A percentile compares a stretch with the other conserved stretches of the same genome.
Evolutionary conservation across 1,140 invertebrate genomes (phyloP).

Genomic region (Plectrocnemia conspersa): DNA sequence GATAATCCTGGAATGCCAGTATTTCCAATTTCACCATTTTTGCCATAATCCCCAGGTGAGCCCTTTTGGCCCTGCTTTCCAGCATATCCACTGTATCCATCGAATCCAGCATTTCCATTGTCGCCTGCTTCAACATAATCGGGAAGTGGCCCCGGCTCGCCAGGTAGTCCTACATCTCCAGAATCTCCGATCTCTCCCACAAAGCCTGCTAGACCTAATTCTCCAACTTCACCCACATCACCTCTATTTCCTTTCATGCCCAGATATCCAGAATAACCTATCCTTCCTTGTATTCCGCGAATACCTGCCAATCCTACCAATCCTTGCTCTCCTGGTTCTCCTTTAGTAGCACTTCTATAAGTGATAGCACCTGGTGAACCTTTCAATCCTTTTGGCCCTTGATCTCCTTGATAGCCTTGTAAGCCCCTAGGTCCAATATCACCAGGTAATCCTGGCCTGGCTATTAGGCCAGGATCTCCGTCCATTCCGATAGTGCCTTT

Average conservation of each 20-base stretch:
- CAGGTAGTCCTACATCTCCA: slow-evolving; percentile 57
- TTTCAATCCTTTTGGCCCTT: slow-evolving; percentile 57
- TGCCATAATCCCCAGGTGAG: slow-evolving; percentile 47
- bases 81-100: slow-evolving; percentile 47
- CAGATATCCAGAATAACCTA: slow-evolving; percentile 48
- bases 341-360: slow-evolving; percentile 52
- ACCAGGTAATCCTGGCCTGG: slow-evolving; percentile 48
- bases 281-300: slow-evolving; percentile 49
- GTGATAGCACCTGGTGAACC: slow-evolving; percentile 59
- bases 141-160: slow-evolving; percentile 54
- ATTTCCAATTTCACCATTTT: slow-evolving; percentile 48
- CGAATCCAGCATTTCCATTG: slow-evolving; percentile 52
- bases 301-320: slow-evolving; percentile 43
- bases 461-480: slow-evolving; percentile 58
- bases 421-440: slow-evolving; percentile 43
- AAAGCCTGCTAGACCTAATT: slow-evolving; percentile 38
- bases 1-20: slow-evolving; percentile 47
- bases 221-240: slow-evolving; percentile 51
- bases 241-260: slow-evolving; percentile 49
- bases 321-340: slow-evolving; percentile 51
- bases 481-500: slow-evolving; percentile 56
- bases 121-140: slow-evolving; percentile 46
- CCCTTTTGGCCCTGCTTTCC: slow-evolving; percentile 48
- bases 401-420: slow-evolving; percentile 45
- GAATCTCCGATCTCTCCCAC: slow-evolving; percentile 52